These are phyloP conservation scores for Theretra japonica DNA, from an alignment of 2,888 invertebrate genomes.

Conservation along the genomic window DNA sequence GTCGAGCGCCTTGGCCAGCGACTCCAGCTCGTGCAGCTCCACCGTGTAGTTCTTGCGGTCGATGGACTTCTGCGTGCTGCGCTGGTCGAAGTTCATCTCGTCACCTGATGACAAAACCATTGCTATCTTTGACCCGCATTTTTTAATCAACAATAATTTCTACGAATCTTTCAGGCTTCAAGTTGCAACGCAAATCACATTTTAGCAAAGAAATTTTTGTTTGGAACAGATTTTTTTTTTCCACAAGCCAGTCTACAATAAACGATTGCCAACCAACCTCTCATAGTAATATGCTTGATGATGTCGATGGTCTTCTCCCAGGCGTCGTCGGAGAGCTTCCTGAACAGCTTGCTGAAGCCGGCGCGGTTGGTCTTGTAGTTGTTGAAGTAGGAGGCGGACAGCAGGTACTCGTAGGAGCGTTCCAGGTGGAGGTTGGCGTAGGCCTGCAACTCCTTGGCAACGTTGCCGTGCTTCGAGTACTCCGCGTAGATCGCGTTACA, in stretches of 20 bases:
- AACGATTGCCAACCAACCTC: slow-evolving; percentile 86
- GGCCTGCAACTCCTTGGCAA: slow-evolving; percentile 71
- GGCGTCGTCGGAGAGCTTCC: slow-evolving; percentile 88
- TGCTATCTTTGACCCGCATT: not conserved
- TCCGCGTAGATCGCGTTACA: slow-evolving; percentile 88
- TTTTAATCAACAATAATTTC: no score
- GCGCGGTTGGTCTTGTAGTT: slow-evolving; percentile 90
- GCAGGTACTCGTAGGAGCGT: slow-evolving; percentile 90
- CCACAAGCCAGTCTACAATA: not conserved
- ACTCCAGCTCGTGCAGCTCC: slow-evolving; percentile 88
- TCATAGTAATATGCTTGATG: slow-evolving; percentile 90
- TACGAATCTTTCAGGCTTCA: no score
- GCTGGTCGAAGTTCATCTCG: slow-evolving; percentile 72
- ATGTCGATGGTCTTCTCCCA: slow-evolving; percentile 90
- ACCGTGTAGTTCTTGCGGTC: slow-evolving; percentile 73
- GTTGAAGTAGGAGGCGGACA: slow-evolving; percentile 90
- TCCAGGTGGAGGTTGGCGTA: slow-evolving; percentile 88
- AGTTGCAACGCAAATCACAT: no score
- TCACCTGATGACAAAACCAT: slow-evolving; percentile 57
- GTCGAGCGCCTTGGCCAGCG: slow-evolving; percentile 90
- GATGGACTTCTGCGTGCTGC: slow-evolving; percentile 58
- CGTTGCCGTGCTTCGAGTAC: slow-evolving; percentile 84
- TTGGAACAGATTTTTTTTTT: no score
- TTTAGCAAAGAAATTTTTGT: no score
- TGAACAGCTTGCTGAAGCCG: slow-evolving; percentile 91